Base-by-base conservation (phyloP, 2,888 invertebrate genomes). In the Leptinotarsa rubiginosa region DNA sequence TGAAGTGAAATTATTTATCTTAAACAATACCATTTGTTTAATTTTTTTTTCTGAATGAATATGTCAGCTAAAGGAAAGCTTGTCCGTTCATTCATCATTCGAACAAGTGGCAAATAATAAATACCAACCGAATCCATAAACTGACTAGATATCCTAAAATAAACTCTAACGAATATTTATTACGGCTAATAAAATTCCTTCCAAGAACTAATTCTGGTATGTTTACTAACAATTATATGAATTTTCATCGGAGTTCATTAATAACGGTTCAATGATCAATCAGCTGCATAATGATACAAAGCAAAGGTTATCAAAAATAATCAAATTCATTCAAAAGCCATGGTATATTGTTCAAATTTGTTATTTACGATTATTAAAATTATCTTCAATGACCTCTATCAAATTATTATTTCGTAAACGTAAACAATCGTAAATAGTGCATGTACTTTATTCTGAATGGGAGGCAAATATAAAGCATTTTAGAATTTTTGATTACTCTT, bases 221-320 rank as follows among this genome's bases (percentile, higher is more conserved):
- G 56, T 62, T 62, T 62, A 31, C 62, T 31, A 62, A 62, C 62
- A 62, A 62, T 41, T 10, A 62, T 31, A 31, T 41, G 16, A 62
- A 62, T 31, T 62, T 5, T 62, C 20, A 20, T 20, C 4, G 20
- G 15, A 59, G 41, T 62, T 62, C 56, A 56, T 56, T 13, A 22
- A n/a, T 62, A 62, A 62, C 10, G 5, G 41, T 31, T 31, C 31
- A 56, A 22, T 15, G 56, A 56, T 56, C 62, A 16, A 41, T 47
- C 47, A 41, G 18, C 16, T 56, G 47, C 69, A 56, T 56, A 47
- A 56, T n/a, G 69, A 69, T 68, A 15, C 47, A 47, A 56, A 69
- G 16, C 41, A 56, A 22, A 59, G 59, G 59, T 69, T 69, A 69
- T 69, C 69, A 47, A 67, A 67, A 65, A 22, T 49, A 12, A 16